Percentiles rank a stretch among this genome's conserved stretches.
Conservation (phyloP, 2,888 invertebrate species). For the Oxyscelio sp. region DNA sequence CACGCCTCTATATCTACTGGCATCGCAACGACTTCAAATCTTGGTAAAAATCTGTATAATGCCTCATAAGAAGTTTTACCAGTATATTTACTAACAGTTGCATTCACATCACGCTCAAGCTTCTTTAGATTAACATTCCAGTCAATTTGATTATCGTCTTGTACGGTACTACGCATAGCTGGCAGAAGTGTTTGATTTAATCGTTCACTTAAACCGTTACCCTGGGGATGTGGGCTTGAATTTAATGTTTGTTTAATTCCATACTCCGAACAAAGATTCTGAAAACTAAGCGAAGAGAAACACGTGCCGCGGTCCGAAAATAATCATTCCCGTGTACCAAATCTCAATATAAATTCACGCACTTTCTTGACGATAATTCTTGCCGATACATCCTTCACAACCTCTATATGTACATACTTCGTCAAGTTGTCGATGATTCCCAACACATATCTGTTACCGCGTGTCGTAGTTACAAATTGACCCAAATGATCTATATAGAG, state of each 20-base stretch:
- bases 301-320: constrained; percentile 67
- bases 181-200: constrained; percentile 12
- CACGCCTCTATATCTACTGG: too few relatives aligned
- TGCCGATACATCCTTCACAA: neutral
- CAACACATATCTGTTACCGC: constrained; percentile 68
- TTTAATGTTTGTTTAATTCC: constrained; percentile 45
- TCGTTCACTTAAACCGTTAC: constrained; percentile 37
- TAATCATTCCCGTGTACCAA: constrained; percentile 58
- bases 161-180: too few relatives aligned
- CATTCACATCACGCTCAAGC: too few relatives aligned
- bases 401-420: constrained; percentile 50
- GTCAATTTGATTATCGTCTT: too few relatives aligned
- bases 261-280: constrained; percentile 38
- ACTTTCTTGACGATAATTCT: constrained; percentile 2
- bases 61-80: too few relatives aligned
- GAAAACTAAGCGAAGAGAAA: constrained; percentile 63
- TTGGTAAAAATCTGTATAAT: too few relatives aligned
- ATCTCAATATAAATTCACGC: constrained; percentile 50
- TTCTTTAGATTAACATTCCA: too few relatives aligned
- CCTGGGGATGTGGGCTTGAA: constrained; percentile 33
- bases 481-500: constrained; percentile 73
- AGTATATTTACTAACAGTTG: too few relatives aligned
- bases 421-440: constrained; percentile 73
- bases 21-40: too few relatives aligned
- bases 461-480: constrained; percentile 53